phyloP scores from a whole-genome alignment of 2,888 invertebrate species.

The Argyresthia albistria region DNA sequence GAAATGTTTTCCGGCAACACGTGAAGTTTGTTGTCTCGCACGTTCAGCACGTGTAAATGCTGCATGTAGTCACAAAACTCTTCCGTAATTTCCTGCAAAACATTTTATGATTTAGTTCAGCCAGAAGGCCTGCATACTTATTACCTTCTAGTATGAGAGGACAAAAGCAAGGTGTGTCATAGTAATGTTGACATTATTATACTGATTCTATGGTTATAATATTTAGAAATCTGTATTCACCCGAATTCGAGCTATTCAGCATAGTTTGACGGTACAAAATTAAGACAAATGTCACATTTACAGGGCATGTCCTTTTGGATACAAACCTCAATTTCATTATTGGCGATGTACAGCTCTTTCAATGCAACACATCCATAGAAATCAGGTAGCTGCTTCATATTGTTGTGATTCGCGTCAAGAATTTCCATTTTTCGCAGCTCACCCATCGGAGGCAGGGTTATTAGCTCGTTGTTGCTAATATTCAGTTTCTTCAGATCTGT shows the following conservation, averaged over 20 bases:
- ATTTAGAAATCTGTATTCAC: too few species aligned
- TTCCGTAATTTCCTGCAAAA: constrained; percentile 76
- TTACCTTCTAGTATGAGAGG: too few species aligned
- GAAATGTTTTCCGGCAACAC: constrained; percentile 85
- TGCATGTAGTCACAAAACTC: constrained; percentile 81
- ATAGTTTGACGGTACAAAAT: too few species aligned
- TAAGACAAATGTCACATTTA: too few species aligned
- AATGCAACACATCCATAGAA: constrained; percentile 82
- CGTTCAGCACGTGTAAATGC: constrained; percentile 81
- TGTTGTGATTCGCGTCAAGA: constrained; percentile 87
- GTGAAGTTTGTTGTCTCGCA: constrained; percentile 86
- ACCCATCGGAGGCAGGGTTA: constrained; percentile 77
- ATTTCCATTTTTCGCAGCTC: constrained; percentile 82
- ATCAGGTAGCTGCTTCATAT: constrained; percentile 81
- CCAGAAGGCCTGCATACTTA: too few species aligned
- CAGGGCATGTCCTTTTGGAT: too few species aligned
- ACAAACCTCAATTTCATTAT: constrained; percentile 82
- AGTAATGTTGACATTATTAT: too few species aligned
- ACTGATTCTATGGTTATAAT: too few species aligned
- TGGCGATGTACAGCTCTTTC: constrained; percentile 86
- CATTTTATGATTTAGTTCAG: background rate
- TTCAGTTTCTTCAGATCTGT: constrained; percentile 73
- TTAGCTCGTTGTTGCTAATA: constrained; percentile 80
- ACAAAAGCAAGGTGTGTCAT: too few species aligned
- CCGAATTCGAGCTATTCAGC: too few species aligned